Base-by-base conservation (phyloP, 2,888 invertebrate species). In the Pseudococcus longispinus region DNA sequence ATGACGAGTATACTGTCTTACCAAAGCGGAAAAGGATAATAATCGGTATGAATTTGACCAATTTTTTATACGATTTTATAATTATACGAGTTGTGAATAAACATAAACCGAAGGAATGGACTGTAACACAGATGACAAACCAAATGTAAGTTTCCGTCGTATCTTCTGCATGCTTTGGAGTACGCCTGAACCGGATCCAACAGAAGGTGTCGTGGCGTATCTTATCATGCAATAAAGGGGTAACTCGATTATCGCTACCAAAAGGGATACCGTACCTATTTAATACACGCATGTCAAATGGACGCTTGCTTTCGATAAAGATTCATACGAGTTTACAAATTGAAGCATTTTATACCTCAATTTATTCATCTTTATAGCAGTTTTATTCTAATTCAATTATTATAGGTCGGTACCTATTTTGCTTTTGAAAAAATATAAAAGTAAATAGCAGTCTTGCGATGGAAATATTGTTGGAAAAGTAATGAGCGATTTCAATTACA, bases 221-320 rank as follows among this genome's bases (percentile, higher is more conserved):
- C 42, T 42, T 26, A 42, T 20, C 77, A 80, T 80, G 70, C 29
- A 20, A 80, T 80, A 42, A 42, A 42, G 77, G 37, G 29, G 77
- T 80, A 80, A 42, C 77, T 20, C 77, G 77, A 80, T 80, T 80
- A 80, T 80, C 42, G 20, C 77, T 80, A 80, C 42, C 42, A 20
- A 23, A 42, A 42, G 42, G 77, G 42, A 80, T 42, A 20, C 13
- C 20, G 42, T 80, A n/a, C n/a, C n/a, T n/a, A 23, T 80, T 80
- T 80, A 80, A 80, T 80, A 42, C 77, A 80, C 77, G 77, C 77
- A 42, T 80, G 77, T 80, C 77, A 80, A 80, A 80, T 80, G 77
- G 77, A 80, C 77, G 77, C 77, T 80, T 23, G 42, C 77, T 80
- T 80, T 42, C 77, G 42, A 80, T 80, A 3, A 42, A 20, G 42